Evolutionary conservation across 2,888 invertebrate species (phyloP), one percentile per base, ranked within the genome.

Genomic region (Poecilus cupreus): DNA sequence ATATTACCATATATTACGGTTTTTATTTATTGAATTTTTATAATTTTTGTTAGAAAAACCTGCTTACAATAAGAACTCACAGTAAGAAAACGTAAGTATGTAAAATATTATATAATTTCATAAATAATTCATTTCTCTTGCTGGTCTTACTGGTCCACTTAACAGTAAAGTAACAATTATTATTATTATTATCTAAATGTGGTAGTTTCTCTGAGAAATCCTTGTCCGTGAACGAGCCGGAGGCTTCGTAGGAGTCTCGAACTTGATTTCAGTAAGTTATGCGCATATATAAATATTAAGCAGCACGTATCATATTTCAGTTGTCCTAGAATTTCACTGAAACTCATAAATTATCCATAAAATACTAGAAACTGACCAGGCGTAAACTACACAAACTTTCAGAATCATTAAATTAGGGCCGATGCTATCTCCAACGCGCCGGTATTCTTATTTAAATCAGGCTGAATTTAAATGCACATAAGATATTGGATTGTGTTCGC

Each of bases 341-440:
- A 68, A 37, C 64, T 68, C 64, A 68, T 68, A 68, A 68, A 68
- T 68, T 68, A 68, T 68, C 64, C 64, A 37, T 68, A 68, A 51
- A 68, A 68, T 68, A n/a, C 13, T 68, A 16, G 64, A 68, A 68
- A 51, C 32, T 68, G 37, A 68, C 64, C 64, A 68, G 37, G 64
- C 39, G 32, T 37, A 39, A 68, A 68, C 26, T 32, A 32, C 32
- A 32, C 26, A 43, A 5, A 13, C 43, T 11, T 13, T 43, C 26
- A 13, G 60, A 10, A 68, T 68, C 64, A 68, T 68, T 68, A 68
- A 68, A 68, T 68, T 68, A 68, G 37, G 64, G 64, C 64, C 64
- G 64, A 68, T 68, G 32, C n/a, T 32, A 68, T 68, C 64, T 68
- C 8, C 10, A 51, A 51, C 51, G 18, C 51, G 37, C 11, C 3